Base-by-base conservation (phyloP, 2,888 invertebrate species). In the Fragum sueziense region DNA sequence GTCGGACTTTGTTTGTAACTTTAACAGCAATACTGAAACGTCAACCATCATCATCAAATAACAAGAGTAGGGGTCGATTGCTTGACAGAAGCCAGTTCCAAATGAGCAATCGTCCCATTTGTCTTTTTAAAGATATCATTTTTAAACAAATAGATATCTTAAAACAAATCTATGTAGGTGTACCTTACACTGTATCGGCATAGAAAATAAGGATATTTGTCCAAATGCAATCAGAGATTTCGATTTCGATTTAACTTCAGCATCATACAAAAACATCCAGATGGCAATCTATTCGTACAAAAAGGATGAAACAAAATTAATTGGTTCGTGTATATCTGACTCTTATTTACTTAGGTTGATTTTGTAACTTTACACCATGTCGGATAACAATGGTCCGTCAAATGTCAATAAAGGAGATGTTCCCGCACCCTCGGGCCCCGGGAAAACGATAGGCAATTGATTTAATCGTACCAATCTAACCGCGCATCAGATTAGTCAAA, bases 331-430 rank as follows among this genome's bases (percentile, higher is more conserved):
- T 65, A 65, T 25, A 65, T 34, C n/a, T 34, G 65, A 41, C 65
- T 65, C 65, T 41, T 65, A 25, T 65, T 65, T 65, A 65, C 65
- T 65, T 65, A 65, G 27, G 34, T 41, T 25, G 65, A 65, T 37
- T 37, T 33, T 65, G 65, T 65, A 65, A 65, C 25, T n/a, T 41
- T 65, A 65, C 31, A 65, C 41, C 25, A 20, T 22, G 65, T 14
- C n/a, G 22, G 7, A 22, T 41, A 65, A 65, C 65, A 65, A 37
- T 27, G 65, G 41, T 33, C 65, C 34, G 27, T 7, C 65, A 41
- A 22, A 33, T 65, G 41, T 65, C 65, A 65, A 65, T 33, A 41
- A 27, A 22, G 65, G 41, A 25, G 20, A 61, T 57, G 27, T 27
- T 25, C 29, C 31, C 29, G 11, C 31, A 20, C 2, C 61, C 61